phyloP scores from a whole-genome alignment of 2,113 vertebrate species.

The Formicarius rufipectus region DNA sequence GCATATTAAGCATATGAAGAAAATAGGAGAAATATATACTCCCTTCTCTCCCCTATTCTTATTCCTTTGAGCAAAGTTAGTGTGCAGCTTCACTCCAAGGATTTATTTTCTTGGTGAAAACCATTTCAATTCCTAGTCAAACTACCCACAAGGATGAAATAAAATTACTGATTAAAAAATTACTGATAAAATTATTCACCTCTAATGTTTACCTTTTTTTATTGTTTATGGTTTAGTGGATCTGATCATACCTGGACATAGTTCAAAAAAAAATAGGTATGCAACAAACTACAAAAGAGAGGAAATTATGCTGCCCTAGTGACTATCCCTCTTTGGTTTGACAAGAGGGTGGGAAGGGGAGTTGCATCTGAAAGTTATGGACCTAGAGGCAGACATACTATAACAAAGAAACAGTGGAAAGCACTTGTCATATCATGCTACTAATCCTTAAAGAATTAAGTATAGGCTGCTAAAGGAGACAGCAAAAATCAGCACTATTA shows the following conservation, averaged over 20 bases:
- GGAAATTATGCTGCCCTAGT: neutral
- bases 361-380: conserved; percentile 28
- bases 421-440: conserved; percentile 57
- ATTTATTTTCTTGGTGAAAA: neutral
- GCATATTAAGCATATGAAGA: neutral
- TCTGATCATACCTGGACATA: neutral
- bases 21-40: neutral
- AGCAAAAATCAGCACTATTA: conserved; percentile 59
- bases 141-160: neutral
- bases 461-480: conserved; percentile 60
- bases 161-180: neutral
- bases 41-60: neutral
- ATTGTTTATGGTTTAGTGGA: neutral
- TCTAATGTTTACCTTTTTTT: neutral
- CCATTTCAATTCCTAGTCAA: neutral
- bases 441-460: conserved; percentile 59
- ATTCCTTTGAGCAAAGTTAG: neutral
- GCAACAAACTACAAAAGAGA: neutral
- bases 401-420: conserved; percentile 53
- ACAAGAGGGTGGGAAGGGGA: conserved; percentile 4
- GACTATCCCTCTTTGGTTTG: neutral
- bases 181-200: neutral
- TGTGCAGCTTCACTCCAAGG: neutral
- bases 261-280: neutral
- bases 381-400: neutral